Percentiles rank a stretch among this genome's conserved stretches.
Evolutionary conservation across 2,113 vertebrate genomes (phyloP).

Genomic region (Coreoperca whiteheadi): DNA sequence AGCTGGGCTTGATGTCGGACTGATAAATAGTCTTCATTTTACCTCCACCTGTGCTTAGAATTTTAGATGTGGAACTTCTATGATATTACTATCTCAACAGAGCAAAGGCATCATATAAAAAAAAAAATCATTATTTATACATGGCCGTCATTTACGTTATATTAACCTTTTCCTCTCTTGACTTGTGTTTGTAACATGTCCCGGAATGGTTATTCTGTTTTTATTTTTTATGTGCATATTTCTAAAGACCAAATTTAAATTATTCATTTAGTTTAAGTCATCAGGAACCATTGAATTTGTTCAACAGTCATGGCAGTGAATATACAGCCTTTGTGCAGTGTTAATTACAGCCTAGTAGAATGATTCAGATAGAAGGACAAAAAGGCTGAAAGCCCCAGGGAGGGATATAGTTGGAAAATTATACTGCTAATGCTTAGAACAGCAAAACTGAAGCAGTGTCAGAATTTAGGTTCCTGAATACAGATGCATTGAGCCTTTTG

Average conservation of each 20-base stretch:
- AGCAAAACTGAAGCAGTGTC: neutral
- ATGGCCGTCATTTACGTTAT: conserved; percentile 8
- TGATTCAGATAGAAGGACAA: conserved; percentile 20
- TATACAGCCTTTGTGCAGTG: conserved; percentile 48
- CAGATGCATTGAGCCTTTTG: neutral
- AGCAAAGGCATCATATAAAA: neutral
- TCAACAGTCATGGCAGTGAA: conserved; percentile 32
- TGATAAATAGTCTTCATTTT: conserved; percentile 27
- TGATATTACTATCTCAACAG: neutral
- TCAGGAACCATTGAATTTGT: conserved; percentile 50
- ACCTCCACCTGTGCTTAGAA: conserved; percentile 6
- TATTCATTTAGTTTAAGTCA: conserved; percentile 51
- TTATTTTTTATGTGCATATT: conserved; percentile 18
- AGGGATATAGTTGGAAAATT: conserved; percentile 18
- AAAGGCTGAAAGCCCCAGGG: conserved; percentile 31
- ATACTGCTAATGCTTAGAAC: conserved; percentile 4
- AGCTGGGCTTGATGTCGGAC: neutral
- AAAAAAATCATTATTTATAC: conserved; percentile 11
- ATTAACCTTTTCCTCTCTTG: neutral
- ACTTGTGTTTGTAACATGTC: conserved; percentile 8
- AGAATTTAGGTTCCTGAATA: neutral
- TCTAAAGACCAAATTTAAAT: conserved; percentile 38
- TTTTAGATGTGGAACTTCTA: neutral
- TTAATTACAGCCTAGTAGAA: conserved; percentile 59
- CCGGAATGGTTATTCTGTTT: neutral